phyloP scores from a whole-genome alignment of 2,113 vertebrate genomes.

The Semicossyphus pulcher region DNA sequence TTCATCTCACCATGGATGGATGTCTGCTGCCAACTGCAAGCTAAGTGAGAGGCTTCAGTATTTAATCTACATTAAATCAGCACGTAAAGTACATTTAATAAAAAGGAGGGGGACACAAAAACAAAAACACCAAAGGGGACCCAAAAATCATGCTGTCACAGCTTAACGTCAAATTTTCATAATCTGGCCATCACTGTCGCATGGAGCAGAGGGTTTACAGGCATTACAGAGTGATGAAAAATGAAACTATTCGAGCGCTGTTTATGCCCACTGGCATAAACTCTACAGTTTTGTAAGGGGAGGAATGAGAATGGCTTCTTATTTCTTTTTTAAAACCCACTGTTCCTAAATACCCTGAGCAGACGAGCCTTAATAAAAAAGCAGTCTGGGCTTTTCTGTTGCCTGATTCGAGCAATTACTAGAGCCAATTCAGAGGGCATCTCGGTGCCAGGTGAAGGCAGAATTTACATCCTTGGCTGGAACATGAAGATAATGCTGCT shows the following conservation, averaged over 20 bases:
- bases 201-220: conserved; percentile 27
- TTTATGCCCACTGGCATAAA: conserved; percentile 23
- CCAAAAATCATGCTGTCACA: conserved; percentile 10
- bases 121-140: conserved; percentile 1
- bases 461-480: conserved; percentile 70
- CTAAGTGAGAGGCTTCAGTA: conserved; percentile 27
- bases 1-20: conserved; percentile 9
- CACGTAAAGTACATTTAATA: conserved; percentile 35
- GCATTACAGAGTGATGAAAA: conserved; percentile 42
- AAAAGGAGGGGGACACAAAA: background rate
- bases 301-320: conserved; percentile 6
- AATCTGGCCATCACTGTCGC: conserved; percentile 36
- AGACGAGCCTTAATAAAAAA: conserved; percentile 50
- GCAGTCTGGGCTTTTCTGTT: conserved; percentile 58
- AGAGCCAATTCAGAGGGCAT: conserved; percentile 53
- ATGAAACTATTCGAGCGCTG: conserved; percentile 32
- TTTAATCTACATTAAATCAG: conserved; percentile 59
- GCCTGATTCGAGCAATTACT: conserved; percentile 65
- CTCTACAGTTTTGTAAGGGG: conserved; percentile 22
- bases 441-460: conserved; percentile 63
- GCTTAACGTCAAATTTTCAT: background rate
- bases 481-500: conserved; percentile 63
- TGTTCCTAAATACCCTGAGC: conserved; percentile 27
- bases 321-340: background rate
- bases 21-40: conserved; percentile 32